These are phyloP conservation scores for Prietella phreatophila DNA, from an alignment of 2,113 vertebrate genomes.

Conservation along the genomic window DNA sequence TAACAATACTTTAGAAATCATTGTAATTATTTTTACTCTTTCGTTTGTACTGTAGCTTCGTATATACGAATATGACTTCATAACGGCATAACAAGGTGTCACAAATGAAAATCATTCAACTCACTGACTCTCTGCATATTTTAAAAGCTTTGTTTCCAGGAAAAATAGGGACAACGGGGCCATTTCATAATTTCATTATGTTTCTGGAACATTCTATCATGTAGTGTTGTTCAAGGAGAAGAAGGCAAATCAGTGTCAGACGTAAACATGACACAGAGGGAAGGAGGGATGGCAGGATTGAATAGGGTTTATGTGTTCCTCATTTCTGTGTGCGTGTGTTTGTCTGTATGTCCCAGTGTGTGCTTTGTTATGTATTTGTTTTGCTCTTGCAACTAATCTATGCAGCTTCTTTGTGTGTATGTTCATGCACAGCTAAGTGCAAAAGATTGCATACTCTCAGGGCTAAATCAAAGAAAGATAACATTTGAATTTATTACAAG, in stretches of 20 bases:
- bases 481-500: neutral
- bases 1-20: too few species aligned
- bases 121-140: constrained; percentile 17
- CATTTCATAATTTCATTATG: constrained; percentile 36
- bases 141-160: constrained; percentile 31
- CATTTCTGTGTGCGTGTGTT: neutral
- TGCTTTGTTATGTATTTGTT: constrained; percentile 25
- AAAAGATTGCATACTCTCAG: neutral
- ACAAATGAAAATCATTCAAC: constrained; percentile 23
- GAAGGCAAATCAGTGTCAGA: constrained; percentile 20
- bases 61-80: neutral
- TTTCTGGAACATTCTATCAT: constrained; percentile 38
- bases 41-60: too few species aligned
- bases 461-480: neutral
- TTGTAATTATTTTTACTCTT: too few species aligned
- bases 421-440: neutral
- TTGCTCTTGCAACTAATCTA: constrained; percentile 3
- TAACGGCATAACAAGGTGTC: constrained; percentile 2
- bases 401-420: constrained; percentile 8
- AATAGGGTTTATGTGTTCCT: constrained; percentile 40
- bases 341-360: constrained; percentile 35
- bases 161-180: constrained; percentile 23
- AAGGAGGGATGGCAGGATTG: constrained; percentile 25
- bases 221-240: constrained; percentile 23
- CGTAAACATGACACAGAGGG: constrained; percentile 33